Evolutionary conservation across 1,140 invertebrate species (phyloP).

Genomic region (Leptopilina clavipes): DNA sequence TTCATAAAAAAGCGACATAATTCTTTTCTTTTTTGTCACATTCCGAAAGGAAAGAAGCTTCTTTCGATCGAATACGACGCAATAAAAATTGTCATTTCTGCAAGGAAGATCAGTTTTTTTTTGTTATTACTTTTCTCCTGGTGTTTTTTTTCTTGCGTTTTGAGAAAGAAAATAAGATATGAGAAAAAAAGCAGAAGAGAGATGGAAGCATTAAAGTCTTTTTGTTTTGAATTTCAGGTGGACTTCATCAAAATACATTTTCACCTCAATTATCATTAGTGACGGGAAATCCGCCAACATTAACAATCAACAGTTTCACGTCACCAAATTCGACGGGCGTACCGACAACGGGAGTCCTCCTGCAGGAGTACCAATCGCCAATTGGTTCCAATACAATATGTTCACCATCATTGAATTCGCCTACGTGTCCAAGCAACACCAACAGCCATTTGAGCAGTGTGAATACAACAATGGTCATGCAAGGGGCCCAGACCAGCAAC

Average conservation of each 20-base stretch:
- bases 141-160: too few species aligned
- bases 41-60: too few species aligned
- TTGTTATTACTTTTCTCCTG: too few species aligned
- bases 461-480: conserved; percentile 42
- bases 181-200: too few species aligned
- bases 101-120: too few species aligned
- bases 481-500: conserved; percentile 54
- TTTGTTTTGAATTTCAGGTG: conserved; percentile 49
- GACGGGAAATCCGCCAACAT: conserved; percentile 64
- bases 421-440: conserved; percentile 46
- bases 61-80: too few species aligned
- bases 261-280: conserved; percentile 69
- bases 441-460: conserved; percentile 43
- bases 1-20: too few species aligned
- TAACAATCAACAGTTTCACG: conserved; percentile 70
- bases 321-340: conserved; percentile 62
- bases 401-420: conserved; percentile 51
- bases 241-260: conserved; percentile 68
- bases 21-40: too few species aligned
- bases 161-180: too few species aligned
- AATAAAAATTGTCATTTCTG: too few species aligned
- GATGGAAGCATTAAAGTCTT: neutral
- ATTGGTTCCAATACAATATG: conserved; percentile 59
- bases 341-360: conserved; percentile 65
- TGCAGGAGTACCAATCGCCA: conserved; percentile 69